Evolutionary conservation across 1,140 invertebrate species (phyloP).

Genomic region (Melanaphis sacchari): DNA sequence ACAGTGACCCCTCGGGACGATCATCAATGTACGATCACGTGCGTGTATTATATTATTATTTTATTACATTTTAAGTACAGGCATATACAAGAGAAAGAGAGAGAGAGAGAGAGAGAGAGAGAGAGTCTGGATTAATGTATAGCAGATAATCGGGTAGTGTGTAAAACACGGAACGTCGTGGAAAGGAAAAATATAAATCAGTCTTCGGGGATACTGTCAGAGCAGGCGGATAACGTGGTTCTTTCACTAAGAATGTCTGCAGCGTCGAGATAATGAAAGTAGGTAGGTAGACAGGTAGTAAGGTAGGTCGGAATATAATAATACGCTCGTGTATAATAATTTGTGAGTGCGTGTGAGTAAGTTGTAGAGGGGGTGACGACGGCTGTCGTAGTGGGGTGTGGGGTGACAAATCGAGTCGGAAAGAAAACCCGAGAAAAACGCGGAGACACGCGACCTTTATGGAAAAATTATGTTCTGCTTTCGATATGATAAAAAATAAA

Average conservation of each 20-base stretch:
- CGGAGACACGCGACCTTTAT: background rate
- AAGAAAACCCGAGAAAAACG: background rate
- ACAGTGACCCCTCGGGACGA: background rate
- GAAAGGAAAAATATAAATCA: constrained; percentile 6
- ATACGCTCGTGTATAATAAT: background rate
- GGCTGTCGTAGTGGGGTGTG: background rate
- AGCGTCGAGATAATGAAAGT: background rate
- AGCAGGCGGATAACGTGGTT: background rate
- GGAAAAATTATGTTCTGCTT: constrained; percentile 12
- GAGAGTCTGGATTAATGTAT: background rate
- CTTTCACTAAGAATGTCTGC: background rate
- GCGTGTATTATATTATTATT: too few relatives aligned
- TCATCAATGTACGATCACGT: background rate
- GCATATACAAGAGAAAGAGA: background rate
- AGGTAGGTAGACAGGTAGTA: background rate
- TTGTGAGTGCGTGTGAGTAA: background rate
- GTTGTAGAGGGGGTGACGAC: background rate
- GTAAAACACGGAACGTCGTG: background rate
- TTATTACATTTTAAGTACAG: background rate
- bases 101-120: background rate
- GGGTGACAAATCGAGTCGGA: background rate
- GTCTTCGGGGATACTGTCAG: background rate
- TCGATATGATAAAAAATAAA: constrained; percentile 2
- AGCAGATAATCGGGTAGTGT: background rate
- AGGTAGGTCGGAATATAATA: background rate